phyloP scores from a whole-genome alignment of 2,113 vertebrate species.

The Drymodes brunneopygia region DNA sequence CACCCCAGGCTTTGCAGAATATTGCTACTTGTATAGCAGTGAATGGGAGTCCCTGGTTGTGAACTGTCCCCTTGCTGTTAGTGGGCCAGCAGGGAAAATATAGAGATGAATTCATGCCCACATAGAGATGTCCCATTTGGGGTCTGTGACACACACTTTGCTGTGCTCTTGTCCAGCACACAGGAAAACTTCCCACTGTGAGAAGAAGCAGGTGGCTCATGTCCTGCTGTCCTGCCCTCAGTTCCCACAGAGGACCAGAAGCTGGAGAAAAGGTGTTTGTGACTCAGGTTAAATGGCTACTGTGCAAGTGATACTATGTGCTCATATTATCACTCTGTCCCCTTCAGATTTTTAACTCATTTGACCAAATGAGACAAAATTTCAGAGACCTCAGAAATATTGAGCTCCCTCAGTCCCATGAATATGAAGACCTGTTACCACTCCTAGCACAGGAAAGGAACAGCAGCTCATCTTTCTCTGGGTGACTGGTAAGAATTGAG shows the following conservation, averaged over 20 bases:
- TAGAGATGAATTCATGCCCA: not conserved
- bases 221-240: not conserved
- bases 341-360: not conserved
- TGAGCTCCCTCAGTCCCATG: not conserved
- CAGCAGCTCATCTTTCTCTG: not conserved
- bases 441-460: not conserved
- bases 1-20: not conserved
- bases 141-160: not conserved
- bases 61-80: not conserved
- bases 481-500: not conserved
- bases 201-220: not conserved
- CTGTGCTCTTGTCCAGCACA: not conserved
- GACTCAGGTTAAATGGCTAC: not conserved
- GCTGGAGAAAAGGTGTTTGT: not conserved
- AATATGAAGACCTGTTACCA: not conserved
- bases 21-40: not conserved
- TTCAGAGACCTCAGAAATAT: not conserved
- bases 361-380: not conserved
- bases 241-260: not conserved
- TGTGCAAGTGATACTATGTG: not conserved
- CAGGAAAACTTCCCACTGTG: fast-evolving
- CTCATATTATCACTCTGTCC: not conserved
- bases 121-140: not conserved
- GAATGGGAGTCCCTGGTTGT: not conserved
- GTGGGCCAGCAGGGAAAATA: not conserved